Conservation (phyloP, 2,888 invertebrate genomes). For the Epinotia nisella region DNA sequence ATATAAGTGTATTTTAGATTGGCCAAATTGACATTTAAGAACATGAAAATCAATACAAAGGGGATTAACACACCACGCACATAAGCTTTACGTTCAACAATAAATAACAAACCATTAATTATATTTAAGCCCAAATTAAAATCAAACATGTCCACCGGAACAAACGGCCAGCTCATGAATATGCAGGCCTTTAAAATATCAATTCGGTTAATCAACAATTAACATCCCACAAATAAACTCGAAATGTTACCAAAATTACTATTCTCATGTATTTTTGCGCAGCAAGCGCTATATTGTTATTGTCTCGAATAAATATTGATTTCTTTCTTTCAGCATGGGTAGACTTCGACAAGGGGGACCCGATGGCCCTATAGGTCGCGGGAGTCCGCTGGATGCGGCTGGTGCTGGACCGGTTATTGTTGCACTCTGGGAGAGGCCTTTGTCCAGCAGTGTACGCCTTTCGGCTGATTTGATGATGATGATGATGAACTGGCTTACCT, state of each 20-base stretch:
- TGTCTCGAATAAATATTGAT: no score
- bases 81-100: neutral
- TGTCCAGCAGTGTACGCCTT: no score
- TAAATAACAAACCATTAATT: constrained; percentile 4
- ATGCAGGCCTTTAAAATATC: constrained; percentile 25
- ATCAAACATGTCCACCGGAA: constrained; percentile 12
- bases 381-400: no score
- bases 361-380: no score
- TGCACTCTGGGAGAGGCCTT: no score
- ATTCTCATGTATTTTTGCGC: constrained; percentile 2
- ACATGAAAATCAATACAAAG: neutral
- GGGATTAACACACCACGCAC: neutral
- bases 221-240: constrained; percentile 15
- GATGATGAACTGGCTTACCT: no score
- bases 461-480: no score
- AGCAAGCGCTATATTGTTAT: no score
- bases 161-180: constrained; percentile 26
- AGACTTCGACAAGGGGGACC: no score
- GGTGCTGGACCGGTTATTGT: no score
- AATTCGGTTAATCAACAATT: constrained; percentile 31
- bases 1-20: neutral
- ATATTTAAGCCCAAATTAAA: constrained; percentile 19
- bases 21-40: neutral
- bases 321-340: no score
- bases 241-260: constrained; percentile 7